A percentile compares a stretch with the other conserved stretches of the same genome.
Evolutionary conservation across 2,797 vertebrate genomes (phyloP).

Genomic region (Pseudomugil gertrudae): DNA sequence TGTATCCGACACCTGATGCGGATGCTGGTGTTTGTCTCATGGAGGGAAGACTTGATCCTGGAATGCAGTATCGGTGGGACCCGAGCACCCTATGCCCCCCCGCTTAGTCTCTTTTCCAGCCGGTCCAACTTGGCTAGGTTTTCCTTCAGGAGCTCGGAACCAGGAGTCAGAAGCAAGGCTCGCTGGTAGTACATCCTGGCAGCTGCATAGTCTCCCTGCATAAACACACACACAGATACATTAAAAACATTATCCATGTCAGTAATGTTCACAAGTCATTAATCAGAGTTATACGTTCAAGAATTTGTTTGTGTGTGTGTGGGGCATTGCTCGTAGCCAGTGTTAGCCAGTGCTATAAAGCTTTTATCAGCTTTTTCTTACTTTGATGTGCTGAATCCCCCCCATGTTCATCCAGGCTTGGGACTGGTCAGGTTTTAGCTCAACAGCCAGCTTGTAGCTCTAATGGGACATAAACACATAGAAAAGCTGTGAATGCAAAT

Average conservation of each 20-base stretch:
- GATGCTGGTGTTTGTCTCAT: constrained; percentile 8
- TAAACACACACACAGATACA: constrained; percentile 8
- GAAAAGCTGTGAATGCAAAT: too few species aligned
- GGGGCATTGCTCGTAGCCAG: too few species aligned
- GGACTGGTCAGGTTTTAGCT: constrained; percentile 92
- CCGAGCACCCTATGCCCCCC: constrained; percentile 59
- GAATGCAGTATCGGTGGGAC: neutral
- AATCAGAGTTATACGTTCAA: too few species aligned
- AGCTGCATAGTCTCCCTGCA: constrained; percentile 90
- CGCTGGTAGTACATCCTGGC: constrained; percentile 91
- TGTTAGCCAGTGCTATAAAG: too few species aligned
- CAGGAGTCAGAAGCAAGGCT: constrained; percentile 89
- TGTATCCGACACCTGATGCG: constrained; percentile 7
- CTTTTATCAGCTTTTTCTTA: constrained; percentile 52
- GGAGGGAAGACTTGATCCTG: constrained; percentile 3
- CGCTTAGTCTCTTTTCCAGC: constrained; percentile 88
- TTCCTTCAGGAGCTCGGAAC: constrained; percentile 92
- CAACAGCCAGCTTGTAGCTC: constrained; percentile 92
- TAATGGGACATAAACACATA: constrained; percentile 51
- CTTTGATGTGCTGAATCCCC: constrained; percentile 97
- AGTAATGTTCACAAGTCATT: too few species aligned
- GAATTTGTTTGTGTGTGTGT: too few species aligned
- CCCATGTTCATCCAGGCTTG: constrained; percentile 99
- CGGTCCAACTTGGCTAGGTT: constrained; percentile 95
- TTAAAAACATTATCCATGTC: too few species aligned